Conservation (phyloP, 2,888 invertebrate species). For the Keiferia lycopersicella region DNA sequence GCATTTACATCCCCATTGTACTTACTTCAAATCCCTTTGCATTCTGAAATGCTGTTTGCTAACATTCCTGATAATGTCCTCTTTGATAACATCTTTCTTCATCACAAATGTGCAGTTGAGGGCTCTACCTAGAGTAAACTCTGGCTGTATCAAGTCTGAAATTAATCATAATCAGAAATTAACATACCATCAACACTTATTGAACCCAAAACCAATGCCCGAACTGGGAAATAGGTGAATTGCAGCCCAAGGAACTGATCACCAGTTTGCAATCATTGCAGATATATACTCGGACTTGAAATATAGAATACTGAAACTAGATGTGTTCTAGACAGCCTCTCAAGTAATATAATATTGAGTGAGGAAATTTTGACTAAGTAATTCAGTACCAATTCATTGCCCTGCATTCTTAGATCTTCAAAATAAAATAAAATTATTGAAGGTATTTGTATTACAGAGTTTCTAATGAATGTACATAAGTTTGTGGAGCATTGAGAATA, state of each 20-base stretch:
- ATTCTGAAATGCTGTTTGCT: slow-evolving; percentile 85
- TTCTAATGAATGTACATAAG: not conserved
- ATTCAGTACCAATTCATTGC: no score
- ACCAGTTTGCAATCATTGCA: no score
- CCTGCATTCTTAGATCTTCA: no score
- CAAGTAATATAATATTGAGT: no score
- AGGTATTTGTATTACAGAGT: not conserved
- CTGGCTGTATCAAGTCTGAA: slow-evolving; percentile 77
- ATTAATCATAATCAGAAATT: slow-evolving; percentile 20
- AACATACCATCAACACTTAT: not conserved
- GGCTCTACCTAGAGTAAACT: slow-evolving; percentile 79
- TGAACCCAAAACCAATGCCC: no score
- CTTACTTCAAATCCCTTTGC: slow-evolving; percentile 70
- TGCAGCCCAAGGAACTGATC: no score
- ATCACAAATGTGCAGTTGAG: slow-evolving; percentile 75
- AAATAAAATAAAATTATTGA: not conserved
- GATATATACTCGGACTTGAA: no score
- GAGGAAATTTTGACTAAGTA: no score
- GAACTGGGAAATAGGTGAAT: no score
- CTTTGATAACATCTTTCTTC: slow-evolving; percentile 65
- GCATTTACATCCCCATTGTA: not conserved
- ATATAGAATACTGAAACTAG: no score
- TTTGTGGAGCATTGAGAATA: not conserved
- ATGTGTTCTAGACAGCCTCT: no score
- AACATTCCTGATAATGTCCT: slow-evolving; percentile 72